phyloP scores from a whole-genome alignment of 2,888 invertebrate species.

The Tanytarsus gracilentus region DNA sequence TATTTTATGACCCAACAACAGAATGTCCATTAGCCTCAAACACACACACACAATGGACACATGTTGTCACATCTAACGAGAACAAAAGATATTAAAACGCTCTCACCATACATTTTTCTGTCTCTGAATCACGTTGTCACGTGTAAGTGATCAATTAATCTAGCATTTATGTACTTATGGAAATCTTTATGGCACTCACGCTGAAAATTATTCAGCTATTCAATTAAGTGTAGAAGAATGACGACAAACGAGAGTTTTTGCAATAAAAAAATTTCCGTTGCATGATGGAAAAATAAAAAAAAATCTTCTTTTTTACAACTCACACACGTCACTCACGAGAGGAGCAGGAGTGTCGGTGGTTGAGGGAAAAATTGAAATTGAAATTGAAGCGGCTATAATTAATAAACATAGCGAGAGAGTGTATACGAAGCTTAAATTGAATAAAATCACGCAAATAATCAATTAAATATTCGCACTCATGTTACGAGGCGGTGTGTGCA shows the following conservation, averaged over 20 bases:
- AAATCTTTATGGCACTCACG: conserved; percentile 11
- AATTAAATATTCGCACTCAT: conserved; percentile 29
- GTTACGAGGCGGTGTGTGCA: neutral
- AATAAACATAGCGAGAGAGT: neutral
- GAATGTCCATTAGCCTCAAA: no score
- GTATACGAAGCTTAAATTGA: conserved; percentile 18
- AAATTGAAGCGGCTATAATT: conserved; percentile 28
- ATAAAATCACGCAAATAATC: conserved; percentile 29
- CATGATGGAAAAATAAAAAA: no score
- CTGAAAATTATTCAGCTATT: neutral
- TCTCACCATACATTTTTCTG: neutral
- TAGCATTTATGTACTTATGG: conserved; percentile 17
- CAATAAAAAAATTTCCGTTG: neutral
- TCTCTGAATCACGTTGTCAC: conserved; percentile 12
- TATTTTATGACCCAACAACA: no score
- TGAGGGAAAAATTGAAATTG: conserved; percentile 19
- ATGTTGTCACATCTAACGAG: no score
- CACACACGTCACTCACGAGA: no score
- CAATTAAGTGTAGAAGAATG: neutral
- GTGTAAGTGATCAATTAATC: conserved; percentile 25
- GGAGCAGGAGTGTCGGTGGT: no score
- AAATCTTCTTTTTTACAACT: no score
- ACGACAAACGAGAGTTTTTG: neutral
- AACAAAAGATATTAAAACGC: neutral
- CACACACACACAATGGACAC: no score